Evolutionary conservation across 64 coral and sea anemone genomes (phyloP), one percentile per base, ranked within the genome.

Genomic region (Montipora capricornis): DNA sequence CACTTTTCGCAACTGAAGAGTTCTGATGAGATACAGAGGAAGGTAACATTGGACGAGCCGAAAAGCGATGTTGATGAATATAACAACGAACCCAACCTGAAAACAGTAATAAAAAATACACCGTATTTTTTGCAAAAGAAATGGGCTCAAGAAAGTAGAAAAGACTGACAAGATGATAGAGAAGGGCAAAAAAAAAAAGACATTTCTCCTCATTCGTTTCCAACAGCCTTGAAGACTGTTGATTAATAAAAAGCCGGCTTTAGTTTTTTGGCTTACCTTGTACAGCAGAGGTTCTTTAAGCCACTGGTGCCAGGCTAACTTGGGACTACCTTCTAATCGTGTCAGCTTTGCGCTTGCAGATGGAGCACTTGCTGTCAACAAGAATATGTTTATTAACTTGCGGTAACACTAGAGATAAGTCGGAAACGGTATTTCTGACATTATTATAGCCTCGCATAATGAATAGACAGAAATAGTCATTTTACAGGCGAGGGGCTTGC

Each of bases 1-100:
- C 71, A 86, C 82, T 71, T 86, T 86, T 11, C 82, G 66, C 12
- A 86, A 73, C 45, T 86, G 44, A 49, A 86, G 82, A 69, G 64
- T 86, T 86, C 49, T 45, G 19, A 51, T 5, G 82, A 86, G 62
- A 24, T 86, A 86, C 66, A 86, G 1, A 12, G 82, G 82, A 70
- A 86, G 82, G 66, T 86, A 86, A 5, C 37, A 86, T 13, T 86
- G 82, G 16, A 71, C 82, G 14, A 86, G 47, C 64, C 66, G 62
- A 45, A 73, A 47, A 9, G 82, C 45, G 13, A 69, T 71, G 82
- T 86, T 86, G 3, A 16, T 20, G 37, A 86, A 86, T 22, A 86
- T 4, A 29, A 70, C 44, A 50, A 86, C 47, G 50, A n/a, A 71
- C 1, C 82, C 82, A 86, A 71, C 82, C 82, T 86, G 46, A 71